These are phyloP conservation scores for Sebastes iracundus DNA, from an alignment of 2,797 vertebrate genomes.

Conservation along the genomic window DNA sequence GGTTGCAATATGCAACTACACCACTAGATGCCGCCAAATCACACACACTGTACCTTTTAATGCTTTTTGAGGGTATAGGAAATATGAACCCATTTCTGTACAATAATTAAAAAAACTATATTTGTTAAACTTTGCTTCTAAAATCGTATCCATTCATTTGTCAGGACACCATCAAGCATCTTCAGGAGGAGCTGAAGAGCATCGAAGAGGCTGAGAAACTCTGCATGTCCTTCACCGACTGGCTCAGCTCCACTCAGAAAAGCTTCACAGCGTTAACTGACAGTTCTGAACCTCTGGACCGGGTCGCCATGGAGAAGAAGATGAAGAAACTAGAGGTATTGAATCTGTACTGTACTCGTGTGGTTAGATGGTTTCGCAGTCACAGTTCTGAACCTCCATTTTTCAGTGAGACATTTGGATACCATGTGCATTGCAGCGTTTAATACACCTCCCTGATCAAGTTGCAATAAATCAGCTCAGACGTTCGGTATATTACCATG, in stretches of 20 bases:
- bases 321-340: constrained; percentile 93
- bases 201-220: constrained; percentile 90
- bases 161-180: constrained; percentile 92
- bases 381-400: background rate
- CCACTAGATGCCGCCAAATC: too few relatives aligned
- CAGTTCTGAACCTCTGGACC: constrained; percentile 86
- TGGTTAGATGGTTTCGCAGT: background rate
- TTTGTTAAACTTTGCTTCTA: background rate
- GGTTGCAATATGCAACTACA: too few relatives aligned
- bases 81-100: background rate
- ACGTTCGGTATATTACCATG: background rate
- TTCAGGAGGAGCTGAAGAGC: constrained; percentile 91
- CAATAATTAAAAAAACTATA: background rate
- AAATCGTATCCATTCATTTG: constrained; percentile 11
- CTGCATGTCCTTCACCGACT: constrained; percentile 88
- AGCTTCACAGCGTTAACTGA: constrained; percentile 84
- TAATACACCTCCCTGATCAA: constrained; percentile 14
- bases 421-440: background rate
- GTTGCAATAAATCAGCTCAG: constrained; percentile 50
- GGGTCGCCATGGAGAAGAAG: constrained; percentile 88
- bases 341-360: background rate
- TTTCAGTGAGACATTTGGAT: constrained; percentile 10
- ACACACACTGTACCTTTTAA: background rate
- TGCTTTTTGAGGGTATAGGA: background rate
- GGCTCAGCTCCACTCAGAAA: constrained; percentile 87